These are phyloP conservation scores for Latrodectus hesperus DNA, from an alignment of 2,888 invertebrate genomes.

Conservation along the genomic window DNA sequence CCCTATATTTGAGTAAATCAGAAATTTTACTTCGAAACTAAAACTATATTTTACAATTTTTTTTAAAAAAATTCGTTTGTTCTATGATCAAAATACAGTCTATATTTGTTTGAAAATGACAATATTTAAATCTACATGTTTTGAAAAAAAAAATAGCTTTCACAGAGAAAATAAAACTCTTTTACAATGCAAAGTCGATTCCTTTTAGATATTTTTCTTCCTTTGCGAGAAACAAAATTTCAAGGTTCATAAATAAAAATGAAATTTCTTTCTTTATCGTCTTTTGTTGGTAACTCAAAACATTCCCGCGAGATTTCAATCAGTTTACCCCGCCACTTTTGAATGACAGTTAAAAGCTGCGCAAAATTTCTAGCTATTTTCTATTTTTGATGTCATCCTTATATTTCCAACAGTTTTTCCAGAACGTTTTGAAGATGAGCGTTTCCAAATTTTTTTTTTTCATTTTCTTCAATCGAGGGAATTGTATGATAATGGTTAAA, in stretches of 20 bases:
- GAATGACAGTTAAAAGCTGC: slow-evolving; percentile 49
- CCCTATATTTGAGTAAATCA: too few species aligned
- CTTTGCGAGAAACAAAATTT: slow-evolving; percentile 38
- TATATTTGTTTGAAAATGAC: background rate
- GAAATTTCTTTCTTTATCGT: slow-evolving; percentile 28
- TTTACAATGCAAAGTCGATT: background rate
- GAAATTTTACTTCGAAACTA: too few species aligned
- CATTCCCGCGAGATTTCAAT: slow-evolving; percentile 54
- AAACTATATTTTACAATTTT: too few species aligned
- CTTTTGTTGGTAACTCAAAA: slow-evolving; percentile 30
- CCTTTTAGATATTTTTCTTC: slow-evolving; percentile 17
- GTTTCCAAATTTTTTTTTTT: background rate
- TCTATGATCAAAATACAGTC: background rate
- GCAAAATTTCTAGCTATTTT: background rate
- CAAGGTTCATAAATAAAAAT: slow-evolving; percentile 61
- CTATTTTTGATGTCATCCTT: background rate
- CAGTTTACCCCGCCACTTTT: slow-evolving; percentile 42
- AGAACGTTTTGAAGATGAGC: background rate
- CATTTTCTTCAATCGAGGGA: background rate
- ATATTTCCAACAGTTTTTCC: background rate
- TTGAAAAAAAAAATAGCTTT: background rate
- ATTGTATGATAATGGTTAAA: too few species aligned
- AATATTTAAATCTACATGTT: background rate
- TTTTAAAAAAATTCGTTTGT: too few species aligned
- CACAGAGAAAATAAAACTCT: background rate